Conservation (phyloP, 2,797 vertebrate genomes). For the Channallabes apus region DNA sequence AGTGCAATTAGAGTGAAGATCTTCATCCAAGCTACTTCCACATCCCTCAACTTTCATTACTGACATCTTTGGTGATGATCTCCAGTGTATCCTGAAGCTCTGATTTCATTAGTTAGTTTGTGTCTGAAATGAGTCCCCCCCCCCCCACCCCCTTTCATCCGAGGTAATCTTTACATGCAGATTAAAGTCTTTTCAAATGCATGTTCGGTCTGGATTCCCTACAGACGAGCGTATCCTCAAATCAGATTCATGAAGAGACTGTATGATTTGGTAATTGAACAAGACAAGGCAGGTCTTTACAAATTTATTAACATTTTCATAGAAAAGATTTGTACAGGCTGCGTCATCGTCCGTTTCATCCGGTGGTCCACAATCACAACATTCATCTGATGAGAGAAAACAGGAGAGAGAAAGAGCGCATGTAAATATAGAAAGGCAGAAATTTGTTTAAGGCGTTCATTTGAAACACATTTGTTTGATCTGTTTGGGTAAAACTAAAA, state of each 20-base stretch:
- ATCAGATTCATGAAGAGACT: background rate
- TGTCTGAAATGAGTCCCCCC: too few species aligned
- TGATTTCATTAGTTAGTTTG: too few species aligned
- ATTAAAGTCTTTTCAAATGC: background rate
- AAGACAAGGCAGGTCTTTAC: constrained; percentile 4
- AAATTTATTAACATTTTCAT: constrained; percentile 62
- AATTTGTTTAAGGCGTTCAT: background rate
- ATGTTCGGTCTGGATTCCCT: background rate
- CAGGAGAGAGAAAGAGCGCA: background rate
- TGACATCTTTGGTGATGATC: too few species aligned
- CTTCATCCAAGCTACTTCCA: too few species aligned
- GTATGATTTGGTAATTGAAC: background rate
- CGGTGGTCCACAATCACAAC: constrained; percentile 7
- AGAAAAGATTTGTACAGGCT: constrained; percentile 66
- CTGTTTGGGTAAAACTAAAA: background rate
- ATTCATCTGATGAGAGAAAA: constrained; percentile 3
- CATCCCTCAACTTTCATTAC: too few species aligned
- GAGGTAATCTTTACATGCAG: background rate
- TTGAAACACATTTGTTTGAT: too few species aligned
- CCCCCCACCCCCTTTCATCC: too few species aligned
- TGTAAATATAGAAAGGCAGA: background rate
- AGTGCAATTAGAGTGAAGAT: too few species aligned
- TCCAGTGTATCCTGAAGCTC: too few species aligned
- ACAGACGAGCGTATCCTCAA: background rate
- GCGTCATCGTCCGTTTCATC: background rate